These are phyloP conservation scores for Rhimphoctona megacephalus DNA, from an alignment of 2,888 invertebrate species.

Conservation along the genomic window DNA sequence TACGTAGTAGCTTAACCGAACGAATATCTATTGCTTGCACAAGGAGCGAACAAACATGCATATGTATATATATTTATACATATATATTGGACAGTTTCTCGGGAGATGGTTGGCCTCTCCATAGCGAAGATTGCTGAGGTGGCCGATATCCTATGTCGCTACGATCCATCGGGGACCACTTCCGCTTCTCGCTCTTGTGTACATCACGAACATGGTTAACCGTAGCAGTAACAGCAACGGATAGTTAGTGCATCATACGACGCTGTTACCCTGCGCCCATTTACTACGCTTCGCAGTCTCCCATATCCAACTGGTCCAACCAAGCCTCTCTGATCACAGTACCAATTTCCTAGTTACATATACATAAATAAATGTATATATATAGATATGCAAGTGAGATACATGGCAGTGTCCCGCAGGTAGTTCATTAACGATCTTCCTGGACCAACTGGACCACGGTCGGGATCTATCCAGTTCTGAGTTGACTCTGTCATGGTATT, in stretches of 20 bases:
- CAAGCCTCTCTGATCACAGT: slow-evolving; percentile 27
- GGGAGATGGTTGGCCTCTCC: slow-evolving; percentile 52
- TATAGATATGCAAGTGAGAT: neutral
- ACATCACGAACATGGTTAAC: slow-evolving; percentile 46
- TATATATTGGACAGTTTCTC: slow-evolving; percentile 40
- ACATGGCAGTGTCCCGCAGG: slow-evolving; percentile 23
- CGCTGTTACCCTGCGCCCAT: slow-evolving; percentile 23
- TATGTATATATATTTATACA: neutral
- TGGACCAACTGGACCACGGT: slow-evolving; percentile 19
- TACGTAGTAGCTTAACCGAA: slow-evolving; percentile 42
- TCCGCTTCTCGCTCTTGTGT: slow-evolving; percentile 43
- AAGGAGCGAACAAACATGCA: slow-evolving; percentile 26
- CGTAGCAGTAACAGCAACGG: slow-evolving; percentile 20
- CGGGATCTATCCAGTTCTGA: slow-evolving; percentile 40
- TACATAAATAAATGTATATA: neutral
- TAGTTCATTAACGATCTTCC: slow-evolving; percentile 63
- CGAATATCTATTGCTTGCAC: slow-evolving; percentile 48
- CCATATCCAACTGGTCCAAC: slow-evolving; percentile 36
- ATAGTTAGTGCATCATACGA: slow-evolving; percentile 44
- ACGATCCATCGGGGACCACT: slow-evolving; percentile 47
- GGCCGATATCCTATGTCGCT: slow-evolving; percentile 46
- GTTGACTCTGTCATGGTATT: neutral
- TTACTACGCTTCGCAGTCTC: slow-evolving; percentile 40
- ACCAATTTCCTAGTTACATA: slow-evolving; percentile 24
- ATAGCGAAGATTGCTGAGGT: slow-evolving; percentile 52